Conservation (phyloP, 2,888 invertebrate genomes). For the Eupithecia subumbrata region DNA sequence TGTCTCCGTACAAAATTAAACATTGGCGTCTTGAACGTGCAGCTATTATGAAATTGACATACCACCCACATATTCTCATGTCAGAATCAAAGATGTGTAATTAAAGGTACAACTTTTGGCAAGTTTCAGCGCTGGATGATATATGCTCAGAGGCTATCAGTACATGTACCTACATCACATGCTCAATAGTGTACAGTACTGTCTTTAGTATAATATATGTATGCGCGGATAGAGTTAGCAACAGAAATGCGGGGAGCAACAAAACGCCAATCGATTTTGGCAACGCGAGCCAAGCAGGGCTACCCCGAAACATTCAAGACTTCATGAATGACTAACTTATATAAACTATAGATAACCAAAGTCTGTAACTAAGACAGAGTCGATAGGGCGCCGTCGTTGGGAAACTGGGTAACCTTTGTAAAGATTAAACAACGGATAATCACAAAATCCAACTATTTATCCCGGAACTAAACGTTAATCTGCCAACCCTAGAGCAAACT, state of each 20-base stretch:
- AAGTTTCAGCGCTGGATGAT: constrained; percentile 63
- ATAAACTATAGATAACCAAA: constrained; percentile 27
- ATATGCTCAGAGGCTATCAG: constrained; percentile 58
- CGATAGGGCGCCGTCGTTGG: constrained; percentile 16
- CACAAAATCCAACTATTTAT: constrained; percentile 43
- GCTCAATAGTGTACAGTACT: constrained; percentile 42
- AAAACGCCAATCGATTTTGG: constrained; percentile 68
- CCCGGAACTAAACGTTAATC: constrained; percentile 49
- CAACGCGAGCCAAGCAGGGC: constrained; percentile 54
- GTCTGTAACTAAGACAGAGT: background rate
- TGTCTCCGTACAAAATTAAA: constrained; percentile 36
- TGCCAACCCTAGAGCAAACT: constrained; percentile 56
- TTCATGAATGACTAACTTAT: constrained; percentile 39
- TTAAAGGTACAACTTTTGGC: constrained; percentile 54
- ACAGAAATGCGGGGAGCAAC: constrained; percentile 60
- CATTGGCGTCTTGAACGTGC: constrained; percentile 41
- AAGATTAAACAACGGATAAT: constrained; percentile 41
- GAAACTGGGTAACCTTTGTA: constrained; percentile 36
- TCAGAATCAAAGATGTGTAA: constrained; percentile 56
- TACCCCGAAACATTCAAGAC: constrained; percentile 47
- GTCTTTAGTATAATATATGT: constrained; percentile 31
- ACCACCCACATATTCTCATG: constrained; percentile 43
- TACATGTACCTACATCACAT: constrained; percentile 53
- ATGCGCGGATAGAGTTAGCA: constrained; percentile 55
- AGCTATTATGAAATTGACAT: constrained; percentile 46